phyloP scores from a whole-genome alignment of 1,140 invertebrate genomes.

The Mizuhopecten yessoensis region DNA sequence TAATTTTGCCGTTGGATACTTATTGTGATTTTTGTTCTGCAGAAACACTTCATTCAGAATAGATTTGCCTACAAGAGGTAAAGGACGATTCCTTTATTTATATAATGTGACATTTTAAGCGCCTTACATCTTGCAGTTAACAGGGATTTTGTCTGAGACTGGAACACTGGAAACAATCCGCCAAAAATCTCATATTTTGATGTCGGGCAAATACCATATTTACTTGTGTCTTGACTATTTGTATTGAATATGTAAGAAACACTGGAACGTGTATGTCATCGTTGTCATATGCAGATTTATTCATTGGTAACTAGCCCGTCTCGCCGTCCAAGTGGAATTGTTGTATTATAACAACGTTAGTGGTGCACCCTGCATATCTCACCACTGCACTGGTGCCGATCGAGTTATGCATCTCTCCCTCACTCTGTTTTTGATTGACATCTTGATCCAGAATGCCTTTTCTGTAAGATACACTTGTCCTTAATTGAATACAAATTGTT shows the following conservation, averaged over 20 bases:
- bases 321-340: neutral
- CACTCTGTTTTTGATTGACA: neutral
- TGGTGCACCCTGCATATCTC: neutral
- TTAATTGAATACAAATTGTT: neutral
- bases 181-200: neutral
- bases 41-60: too few relatives aligned
- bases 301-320: neutral
- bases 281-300: neutral
- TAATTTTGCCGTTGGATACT: too few relatives aligned
- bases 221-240: neutral
- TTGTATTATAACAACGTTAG: neutral
- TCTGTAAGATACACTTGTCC: neutral
- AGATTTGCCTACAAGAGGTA: too few relatives aligned
- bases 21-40: too few relatives aligned
- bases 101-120: neutral
- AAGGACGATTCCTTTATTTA: neutral
- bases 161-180: neutral
- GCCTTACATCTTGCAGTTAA: neutral
- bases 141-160: neutral
- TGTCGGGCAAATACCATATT: neutral
- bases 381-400: too few relatives aligned
- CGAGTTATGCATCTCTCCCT: too few relatives aligned
- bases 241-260: neutral
- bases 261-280: neutral
- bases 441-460: neutral